These are phyloP conservation scores for Leucophora obtusa DNA, from an alignment of 2,888 invertebrate genomes.

Conservation along the genomic window DNA sequence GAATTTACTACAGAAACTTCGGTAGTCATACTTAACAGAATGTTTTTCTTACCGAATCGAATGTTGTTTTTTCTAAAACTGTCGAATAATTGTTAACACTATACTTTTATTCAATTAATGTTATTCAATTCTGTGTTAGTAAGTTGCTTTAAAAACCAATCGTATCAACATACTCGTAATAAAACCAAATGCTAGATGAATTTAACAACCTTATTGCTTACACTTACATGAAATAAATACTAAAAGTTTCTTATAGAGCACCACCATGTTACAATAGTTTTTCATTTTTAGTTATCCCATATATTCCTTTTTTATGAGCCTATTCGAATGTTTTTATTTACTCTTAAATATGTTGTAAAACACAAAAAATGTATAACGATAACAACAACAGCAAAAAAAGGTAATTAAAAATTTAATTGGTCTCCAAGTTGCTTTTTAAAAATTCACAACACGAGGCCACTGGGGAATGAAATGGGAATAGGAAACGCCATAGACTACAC, in stretches of 20 bases:
- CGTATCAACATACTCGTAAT: background rate
- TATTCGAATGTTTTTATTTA: conserved; percentile 34
- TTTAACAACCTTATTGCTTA: background rate
- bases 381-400: conserved; percentile 31
- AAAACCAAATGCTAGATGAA: background rate
- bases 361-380: conserved; percentile 45
- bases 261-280: background rate
- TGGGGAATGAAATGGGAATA: conserved; percentile 45
- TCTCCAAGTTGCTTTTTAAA: conserved; percentile 14
- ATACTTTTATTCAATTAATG: no score
- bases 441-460: conserved; percentile 39
- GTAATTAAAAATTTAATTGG: conserved; percentile 62
- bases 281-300: background rate
- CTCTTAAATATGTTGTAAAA: conserved; percentile 43
- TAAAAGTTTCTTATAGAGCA: background rate
- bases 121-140: no score
- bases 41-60: no score
- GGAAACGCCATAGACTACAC: conserved; percentile 11
- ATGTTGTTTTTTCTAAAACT: no score
- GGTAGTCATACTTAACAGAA: no score
- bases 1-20: no score
- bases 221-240: background rate
- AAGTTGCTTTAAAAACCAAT: background rate
- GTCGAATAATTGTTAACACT: no score
- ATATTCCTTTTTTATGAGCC: conserved; percentile 28